Conservation (phyloP, 1,140 invertebrate species). For the Drosophila paulistorum region DNA sequence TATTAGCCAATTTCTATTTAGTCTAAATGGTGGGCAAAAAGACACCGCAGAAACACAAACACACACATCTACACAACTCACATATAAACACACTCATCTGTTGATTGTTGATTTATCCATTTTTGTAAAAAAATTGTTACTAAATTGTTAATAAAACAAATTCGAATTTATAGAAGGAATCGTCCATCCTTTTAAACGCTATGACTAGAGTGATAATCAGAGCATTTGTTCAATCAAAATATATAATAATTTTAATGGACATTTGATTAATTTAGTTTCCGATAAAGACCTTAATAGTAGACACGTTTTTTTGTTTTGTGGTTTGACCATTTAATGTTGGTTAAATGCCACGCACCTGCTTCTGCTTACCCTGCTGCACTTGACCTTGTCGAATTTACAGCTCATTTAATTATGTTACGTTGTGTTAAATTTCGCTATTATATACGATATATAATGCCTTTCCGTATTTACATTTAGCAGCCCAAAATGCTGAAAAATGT, state of each 20-base stretch:
- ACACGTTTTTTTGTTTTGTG: too few relatives aligned
- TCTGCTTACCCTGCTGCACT: slow-evolving; percentile 48
- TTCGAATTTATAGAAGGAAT: not conserved
- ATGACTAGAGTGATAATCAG: too few relatives aligned
- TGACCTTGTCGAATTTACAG: slow-evolving; percentile 62
- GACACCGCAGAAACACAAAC: slow-evolving; percentile 3
- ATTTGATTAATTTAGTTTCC: too few relatives aligned
- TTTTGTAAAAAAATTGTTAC: slow-evolving; percentile 44
- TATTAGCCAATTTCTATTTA: slow-evolving; percentile 50
- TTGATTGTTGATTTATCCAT: slow-evolving; percentile 55
- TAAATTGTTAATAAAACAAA: slow-evolving; percentile 57
- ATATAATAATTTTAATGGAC: too few relatives aligned
- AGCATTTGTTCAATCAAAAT: too few relatives aligned
- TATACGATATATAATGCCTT: slow-evolving; percentile 33
- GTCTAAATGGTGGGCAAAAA: slow-evolving; percentile 57
- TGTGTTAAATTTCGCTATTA: slow-evolving; percentile 59
- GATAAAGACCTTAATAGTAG: too few relatives aligned
- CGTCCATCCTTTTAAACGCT: too few relatives aligned
- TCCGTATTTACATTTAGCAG: slow-evolving; percentile 38
- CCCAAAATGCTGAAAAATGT: slow-evolving; percentile 18
- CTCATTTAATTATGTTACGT: slow-evolving; percentile 66
- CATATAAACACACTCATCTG: slow-evolving; percentile 35
- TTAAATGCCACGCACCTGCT: slow-evolving; percentile 22
- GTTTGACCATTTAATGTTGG: slow-evolving; percentile 31
- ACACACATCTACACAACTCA: slow-evolving; percentile 30